A percentile compares a stretch with the other conserved stretches of the same genome.
Evolutionary conservation across 1,140 invertebrate species (phyloP).

Genomic region (Ectropis grisescens): DNA sequence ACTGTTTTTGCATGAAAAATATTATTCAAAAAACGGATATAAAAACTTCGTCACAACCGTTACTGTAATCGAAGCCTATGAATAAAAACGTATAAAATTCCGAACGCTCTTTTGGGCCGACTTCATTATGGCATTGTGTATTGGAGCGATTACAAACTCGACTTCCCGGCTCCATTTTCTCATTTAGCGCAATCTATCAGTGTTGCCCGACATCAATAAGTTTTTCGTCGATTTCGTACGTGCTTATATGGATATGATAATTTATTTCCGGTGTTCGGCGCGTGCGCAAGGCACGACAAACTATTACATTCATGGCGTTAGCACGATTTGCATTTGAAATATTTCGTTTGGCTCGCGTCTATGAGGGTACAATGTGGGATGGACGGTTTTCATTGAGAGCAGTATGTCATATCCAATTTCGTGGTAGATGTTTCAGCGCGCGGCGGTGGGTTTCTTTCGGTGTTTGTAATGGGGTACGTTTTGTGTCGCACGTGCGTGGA

Average conservation of each 20-base stretch:
- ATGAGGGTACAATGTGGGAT: constrained; percentile 46
- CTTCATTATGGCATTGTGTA: constrained; percentile 17
- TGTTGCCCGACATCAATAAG: constrained; percentile 53
- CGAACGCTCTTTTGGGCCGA: constrained; percentile 6
- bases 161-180: constrained; percentile 35
- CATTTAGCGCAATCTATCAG: constrained; percentile 55
- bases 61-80: constrained; percentile 14
- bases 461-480: constrained; percentile 43
- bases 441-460: constrained; percentile 45
- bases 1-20: constrained; percentile 5
- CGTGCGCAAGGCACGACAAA: constrained; percentile 59
- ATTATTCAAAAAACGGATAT: constrained; percentile 9
- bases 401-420: constrained; percentile 59
- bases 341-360: constrained; percentile 56
- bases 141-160: constrained; percentile 25
- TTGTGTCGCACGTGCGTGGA: constrained; percentile 49
- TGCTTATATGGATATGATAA: constrained; percentile 67
- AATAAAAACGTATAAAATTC: constrained; percentile 15
- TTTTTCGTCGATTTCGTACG: constrained; percentile 54
- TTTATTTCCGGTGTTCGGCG: constrained; percentile 61
- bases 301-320: constrained; percentile 64
- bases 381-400: constrained; percentile 22
- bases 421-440: constrained; percentile 59
- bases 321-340: constrained; percentile 70
- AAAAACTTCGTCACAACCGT: constrained; percentile 15